These are phyloP conservation scores for Spizaetus ornatus DNA, from an alignment of 2,113 vertebrate genomes.

Conservation along the genomic window DNA sequence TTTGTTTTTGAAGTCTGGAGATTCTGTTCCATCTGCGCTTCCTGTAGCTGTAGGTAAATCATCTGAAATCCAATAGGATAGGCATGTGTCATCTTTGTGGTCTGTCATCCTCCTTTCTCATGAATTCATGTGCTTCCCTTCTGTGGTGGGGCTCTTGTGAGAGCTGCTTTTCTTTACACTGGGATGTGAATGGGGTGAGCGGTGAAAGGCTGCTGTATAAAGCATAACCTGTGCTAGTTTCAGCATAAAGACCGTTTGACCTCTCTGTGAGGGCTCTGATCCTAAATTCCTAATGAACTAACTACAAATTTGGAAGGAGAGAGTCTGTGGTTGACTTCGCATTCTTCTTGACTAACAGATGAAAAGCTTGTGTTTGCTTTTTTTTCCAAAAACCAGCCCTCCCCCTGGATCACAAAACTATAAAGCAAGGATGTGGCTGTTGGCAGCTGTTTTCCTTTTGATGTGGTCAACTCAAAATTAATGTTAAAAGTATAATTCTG, in stretches of 20 bases:
- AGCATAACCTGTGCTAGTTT: not conserved
- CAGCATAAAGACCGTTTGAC: not conserved
- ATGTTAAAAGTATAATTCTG: not conserved
- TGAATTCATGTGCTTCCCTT: not conserved
- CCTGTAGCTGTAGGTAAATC: not conserved
- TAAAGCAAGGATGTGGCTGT: not conserved
- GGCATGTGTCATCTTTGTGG: not conserved
- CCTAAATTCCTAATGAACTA: not conserved
- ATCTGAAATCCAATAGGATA: not conserved
- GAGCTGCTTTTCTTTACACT: accelerated
- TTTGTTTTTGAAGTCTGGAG: not conserved
- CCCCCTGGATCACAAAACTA: not conserved
- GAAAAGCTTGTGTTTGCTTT: not conserved
- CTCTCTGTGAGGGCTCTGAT: not conserved
- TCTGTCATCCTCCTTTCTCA: not conserved
- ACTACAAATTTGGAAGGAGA: not conserved
- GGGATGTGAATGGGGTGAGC: not conserved
- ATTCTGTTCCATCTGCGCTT: not conserved
- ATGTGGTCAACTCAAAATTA: not conserved
- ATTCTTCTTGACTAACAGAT: not conserved
- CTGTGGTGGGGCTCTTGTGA: not conserved
- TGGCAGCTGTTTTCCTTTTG: not conserved
- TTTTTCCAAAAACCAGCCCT: not conserved
- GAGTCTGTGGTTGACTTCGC: not conserved
- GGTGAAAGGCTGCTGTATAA: not conserved